Conservation (phyloP, 2,113 vertebrate species). For the Cryptomyrus ogoouensis region DNA sequence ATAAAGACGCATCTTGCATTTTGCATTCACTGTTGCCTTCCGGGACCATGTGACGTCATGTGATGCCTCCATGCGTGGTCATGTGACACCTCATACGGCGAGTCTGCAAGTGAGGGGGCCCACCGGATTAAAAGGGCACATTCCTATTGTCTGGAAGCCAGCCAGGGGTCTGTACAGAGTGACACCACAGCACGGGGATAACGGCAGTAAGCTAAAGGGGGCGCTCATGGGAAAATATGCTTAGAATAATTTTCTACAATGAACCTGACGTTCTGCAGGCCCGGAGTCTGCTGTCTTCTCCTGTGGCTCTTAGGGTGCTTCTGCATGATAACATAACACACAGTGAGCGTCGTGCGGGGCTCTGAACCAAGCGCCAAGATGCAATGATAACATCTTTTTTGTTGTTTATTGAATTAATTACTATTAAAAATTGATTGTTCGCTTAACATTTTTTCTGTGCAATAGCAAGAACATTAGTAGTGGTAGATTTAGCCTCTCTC, state of each 20-base stretch:
- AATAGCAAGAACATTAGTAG: neutral
- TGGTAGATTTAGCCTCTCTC: neutral
- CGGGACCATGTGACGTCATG: neutral
- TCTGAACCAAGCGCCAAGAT: neutral
- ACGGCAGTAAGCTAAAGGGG: neutral
- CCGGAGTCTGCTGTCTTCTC: neutral
- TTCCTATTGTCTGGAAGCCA: neutral
- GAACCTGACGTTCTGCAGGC: neutral
- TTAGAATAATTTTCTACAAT: neutral
- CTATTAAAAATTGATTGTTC: neutral
- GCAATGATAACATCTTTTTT: neutral
- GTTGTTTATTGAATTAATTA: neutral
- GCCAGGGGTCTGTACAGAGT: neutral
- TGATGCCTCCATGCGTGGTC: neutral
- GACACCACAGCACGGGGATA: neutral
- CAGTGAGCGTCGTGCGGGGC: neutral
- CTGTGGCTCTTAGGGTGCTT: neutral
- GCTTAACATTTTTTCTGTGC: neutral
- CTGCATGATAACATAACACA: neutral
- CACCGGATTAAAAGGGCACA: neutral
- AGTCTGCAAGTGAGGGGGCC: neutral
- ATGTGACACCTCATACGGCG: slow-evolving; percentile 19
- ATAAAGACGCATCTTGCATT: neutral
- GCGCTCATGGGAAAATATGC: neutral
- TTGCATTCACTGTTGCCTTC: neutral